Evolutionary conservation across 2,888 invertebrate genomes (phyloP).

Genomic region (Camponotus fellah): DNA sequence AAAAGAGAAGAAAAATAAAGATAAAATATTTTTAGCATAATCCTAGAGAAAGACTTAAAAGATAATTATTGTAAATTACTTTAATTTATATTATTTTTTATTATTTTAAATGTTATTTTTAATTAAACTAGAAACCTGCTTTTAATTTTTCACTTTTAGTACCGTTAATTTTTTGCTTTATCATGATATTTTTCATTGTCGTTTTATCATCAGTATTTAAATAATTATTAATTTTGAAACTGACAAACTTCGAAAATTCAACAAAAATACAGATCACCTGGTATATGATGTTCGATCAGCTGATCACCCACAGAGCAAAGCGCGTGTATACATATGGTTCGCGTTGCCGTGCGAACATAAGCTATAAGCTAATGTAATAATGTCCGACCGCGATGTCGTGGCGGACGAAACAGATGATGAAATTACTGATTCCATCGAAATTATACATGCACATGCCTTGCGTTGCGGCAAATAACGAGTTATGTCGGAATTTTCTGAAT

Average conservation of each 20-base stretch:
- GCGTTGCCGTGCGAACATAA: neutral
- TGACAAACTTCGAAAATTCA: neutral
- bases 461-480: conserved; percentile 28
- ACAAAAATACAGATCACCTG: neutral
- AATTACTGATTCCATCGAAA: conserved; percentile 45
- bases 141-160: conserved; percentile 12
- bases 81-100: neutral
- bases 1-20: neutral
- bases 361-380: conserved; percentile 17
- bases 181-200: neutral
- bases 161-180: neutral
- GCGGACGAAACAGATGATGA: conserved; percentile 35
- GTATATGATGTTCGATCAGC: conserved; percentile 22
- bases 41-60: conserved; percentile 4
- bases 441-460: conserved; percentile 14
- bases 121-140: neutral
- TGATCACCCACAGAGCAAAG: conserved; percentile 24
- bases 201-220: neutral
- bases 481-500: conserved; percentile 3
- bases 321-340: neutral
- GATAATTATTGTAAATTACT: conserved; percentile 17
- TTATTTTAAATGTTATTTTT: neutral
- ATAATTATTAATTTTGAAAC: neutral
- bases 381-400: neutral
- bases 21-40: neutral